These are phyloP conservation scores for Girardia tigrina DNA, from an alignment of 2,888 invertebrate genomes.

Conservation along the genomic window DNA sequence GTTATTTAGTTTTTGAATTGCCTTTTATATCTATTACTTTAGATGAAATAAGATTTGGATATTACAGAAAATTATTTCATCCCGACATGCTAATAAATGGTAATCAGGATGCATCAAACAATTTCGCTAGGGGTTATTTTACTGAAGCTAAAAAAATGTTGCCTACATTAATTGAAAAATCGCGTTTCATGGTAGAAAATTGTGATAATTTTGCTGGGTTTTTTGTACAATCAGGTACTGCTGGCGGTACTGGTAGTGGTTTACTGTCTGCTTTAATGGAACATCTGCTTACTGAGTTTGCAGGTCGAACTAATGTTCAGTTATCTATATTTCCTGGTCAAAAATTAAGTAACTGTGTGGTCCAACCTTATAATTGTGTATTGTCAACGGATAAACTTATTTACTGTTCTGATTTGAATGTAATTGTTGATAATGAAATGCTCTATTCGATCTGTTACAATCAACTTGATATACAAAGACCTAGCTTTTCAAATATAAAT, in stretches of 20 bases:
- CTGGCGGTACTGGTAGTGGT: slow-evolving; percentile 38
- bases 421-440: slow-evolving; percentile 39
- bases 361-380: slow-evolving; percentile 38
- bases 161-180: slow-evolving; percentile 21
- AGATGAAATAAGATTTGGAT: slow-evolving; percentile 37
- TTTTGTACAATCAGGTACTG: slow-evolving; percentile 37
- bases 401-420: slow-evolving; percentile 77
- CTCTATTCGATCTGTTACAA: slow-evolving; percentile 34
- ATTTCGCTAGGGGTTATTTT: slow-evolving; percentile 38
- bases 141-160: slow-evolving; percentile 37
- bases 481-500: slow-evolving; percentile 32
- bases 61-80: slow-evolving; percentile 37
- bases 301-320: slow-evolving; percentile 37
- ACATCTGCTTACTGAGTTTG: slow-evolving; percentile 37
- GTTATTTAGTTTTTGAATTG: slow-evolving; percentile 26
- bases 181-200: slow-evolving; percentile 36
- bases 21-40: neutral
- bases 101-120: slow-evolving; percentile 38
- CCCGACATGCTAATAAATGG: slow-evolving; percentile 38
- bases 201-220: slow-evolving; percentile 38
- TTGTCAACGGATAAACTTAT: slow-evolving; percentile 37
- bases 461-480: slow-evolving; percentile 16
- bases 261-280: slow-evolving; percentile 38
- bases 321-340: slow-evolving; percentile 38
- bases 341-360: slow-evolving; percentile 37